phyloP scores from a whole-genome alignment of 2,113 vertebrate species.

The Thamnaconus septentrionalis region DNA sequence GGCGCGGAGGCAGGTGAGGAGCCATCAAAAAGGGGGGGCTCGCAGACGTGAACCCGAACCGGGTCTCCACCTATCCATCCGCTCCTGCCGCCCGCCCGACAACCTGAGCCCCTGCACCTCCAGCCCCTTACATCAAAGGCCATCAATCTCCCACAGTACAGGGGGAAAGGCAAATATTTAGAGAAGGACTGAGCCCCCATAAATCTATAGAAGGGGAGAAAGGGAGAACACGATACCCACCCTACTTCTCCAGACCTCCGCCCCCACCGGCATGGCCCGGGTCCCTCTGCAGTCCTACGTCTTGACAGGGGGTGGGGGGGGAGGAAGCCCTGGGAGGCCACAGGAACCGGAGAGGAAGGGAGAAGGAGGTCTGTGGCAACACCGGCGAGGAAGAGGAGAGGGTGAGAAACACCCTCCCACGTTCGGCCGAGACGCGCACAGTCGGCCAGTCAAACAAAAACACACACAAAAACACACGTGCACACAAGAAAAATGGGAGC shows the following conservation, averaged over 20 bases:
- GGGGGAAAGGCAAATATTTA: slow-evolving; percentile 84
- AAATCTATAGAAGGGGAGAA: slow-evolving; percentile 79
- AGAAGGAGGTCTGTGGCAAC: slow-evolving; percentile 62
- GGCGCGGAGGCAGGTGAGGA: neutral
- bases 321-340: slow-evolving; percentile 67
- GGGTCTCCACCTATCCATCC: slow-evolving; percentile 43
- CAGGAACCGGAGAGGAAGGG: slow-evolving; percentile 68
- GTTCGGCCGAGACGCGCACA: slow-evolving; percentile 20
- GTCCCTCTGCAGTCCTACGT: slow-evolving; percentile 65
- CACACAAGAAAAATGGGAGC: slow-evolving; percentile 10
- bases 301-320: slow-evolving; percentile 44
- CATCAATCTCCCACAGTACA: slow-evolving; percentile 80
- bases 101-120: slow-evolving; percentile 54
- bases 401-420: slow-evolving; percentile 32
- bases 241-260: slow-evolving; percentile 44
- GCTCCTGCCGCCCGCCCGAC: slow-evolving; percentile 39
- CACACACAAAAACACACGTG: slow-evolving; percentile 39
- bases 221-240: slow-evolving; percentile 74
- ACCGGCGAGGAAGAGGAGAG: slow-evolving; percentile 38
- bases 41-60: no score
- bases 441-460: slow-evolving; percentile 51
- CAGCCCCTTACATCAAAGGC: slow-evolving; percentile 72
- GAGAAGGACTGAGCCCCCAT: slow-evolving; percentile 80
- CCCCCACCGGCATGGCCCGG: slow-evolving; percentile 47
- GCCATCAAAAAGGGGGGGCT: no score